Evolutionary conservation across 2,888 invertebrate genomes (phyloP).

Genomic region (Athrips mouffetella): DNA sequence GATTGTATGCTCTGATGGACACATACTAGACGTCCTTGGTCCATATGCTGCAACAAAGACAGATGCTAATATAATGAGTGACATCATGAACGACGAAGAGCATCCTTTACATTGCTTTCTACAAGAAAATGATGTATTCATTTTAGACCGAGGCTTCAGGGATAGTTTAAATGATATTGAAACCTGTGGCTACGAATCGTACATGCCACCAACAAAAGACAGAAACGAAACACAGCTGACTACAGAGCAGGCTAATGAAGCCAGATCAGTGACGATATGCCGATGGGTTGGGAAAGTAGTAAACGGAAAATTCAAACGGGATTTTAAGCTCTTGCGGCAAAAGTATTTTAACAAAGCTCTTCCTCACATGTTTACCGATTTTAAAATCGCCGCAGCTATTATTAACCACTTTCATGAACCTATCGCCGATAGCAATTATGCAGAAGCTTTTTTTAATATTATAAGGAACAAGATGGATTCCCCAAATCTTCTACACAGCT

Average conservation of each 20-base stretch:
- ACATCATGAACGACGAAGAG: constrained; percentile 10
- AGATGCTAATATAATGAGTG: constrained; percentile 17
- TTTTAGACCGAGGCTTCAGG: constrained; percentile 18
- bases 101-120: constrained; percentile 8
- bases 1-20: constrained; percentile 13
- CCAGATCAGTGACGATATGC: neutral
- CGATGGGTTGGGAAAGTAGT: too few species aligned
- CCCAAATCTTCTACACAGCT: too few species aligned
- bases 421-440: too few species aligned
- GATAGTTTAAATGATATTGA: constrained; percentile 9
- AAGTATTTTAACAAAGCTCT: too few species aligned
- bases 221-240: neutral
- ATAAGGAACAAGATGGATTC: too few species aligned
- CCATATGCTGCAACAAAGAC: constrained; percentile 18
- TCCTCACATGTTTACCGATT: too few species aligned
- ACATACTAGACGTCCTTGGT: constrained; percentile 15
- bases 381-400: too few species aligned
- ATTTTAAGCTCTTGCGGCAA: too few species aligned
- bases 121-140: too few species aligned
- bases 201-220: constrained; percentile 13
- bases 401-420: too few species aligned
- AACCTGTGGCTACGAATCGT: constrained; percentile 10
- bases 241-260: constrained; percentile 15
- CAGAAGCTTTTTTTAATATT: too few species aligned
- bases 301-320: too few species aligned